Percentiles rank a stretch among this genome's conserved stretches.
Conservation (phyloP, 2,797 vertebrate species). For the Megalops cyprinoides region DNA sequence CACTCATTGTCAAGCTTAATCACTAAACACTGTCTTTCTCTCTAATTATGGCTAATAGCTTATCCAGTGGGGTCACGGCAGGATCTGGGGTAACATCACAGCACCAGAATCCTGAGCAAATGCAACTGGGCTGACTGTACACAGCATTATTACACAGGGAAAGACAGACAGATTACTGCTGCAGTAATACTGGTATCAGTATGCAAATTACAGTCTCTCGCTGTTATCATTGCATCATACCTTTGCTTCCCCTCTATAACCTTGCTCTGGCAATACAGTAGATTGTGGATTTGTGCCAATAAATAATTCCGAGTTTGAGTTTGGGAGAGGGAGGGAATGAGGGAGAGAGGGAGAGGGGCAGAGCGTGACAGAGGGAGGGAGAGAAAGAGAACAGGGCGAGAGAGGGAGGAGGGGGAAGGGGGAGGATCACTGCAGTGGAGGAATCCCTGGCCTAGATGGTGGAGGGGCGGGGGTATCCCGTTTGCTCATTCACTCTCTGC, state of each 20-base stretch:
- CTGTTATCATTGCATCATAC: not conserved
- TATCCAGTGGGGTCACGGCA: too few relatives aligned
- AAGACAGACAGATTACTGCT: not conserved
- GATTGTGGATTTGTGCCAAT: too few relatives aligned
- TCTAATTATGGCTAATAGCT: too few relatives aligned
- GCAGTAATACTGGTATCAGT: not conserved
- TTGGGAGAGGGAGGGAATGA: not conserved
- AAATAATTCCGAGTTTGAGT: not conserved
- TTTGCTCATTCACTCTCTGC: constrained; percentile 43
- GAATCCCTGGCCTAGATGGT: constrained; percentile 76
- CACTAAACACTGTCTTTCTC: too few relatives aligned
- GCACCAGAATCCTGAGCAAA: too few relatives aligned
- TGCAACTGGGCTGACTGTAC: too few relatives aligned
- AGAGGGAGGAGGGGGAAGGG: not conserved
- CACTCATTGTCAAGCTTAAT: too few relatives aligned
- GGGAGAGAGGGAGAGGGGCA: not conserved
- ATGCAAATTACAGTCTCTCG: not conserved
- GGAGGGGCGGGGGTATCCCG: constrained; percentile 77
- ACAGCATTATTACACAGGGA: not conserved
- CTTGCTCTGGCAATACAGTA: too few relatives aligned
- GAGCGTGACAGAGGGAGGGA: not conserved
- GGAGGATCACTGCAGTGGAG: constrained; percentile 77
- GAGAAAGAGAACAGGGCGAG: not conserved
- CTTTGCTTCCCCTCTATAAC: too few relatives aligned
- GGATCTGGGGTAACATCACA: too few relatives aligned